Base-by-base conservation (phyloP, 2,888 invertebrate genomes). In the Polia nebulosa region DNA sequence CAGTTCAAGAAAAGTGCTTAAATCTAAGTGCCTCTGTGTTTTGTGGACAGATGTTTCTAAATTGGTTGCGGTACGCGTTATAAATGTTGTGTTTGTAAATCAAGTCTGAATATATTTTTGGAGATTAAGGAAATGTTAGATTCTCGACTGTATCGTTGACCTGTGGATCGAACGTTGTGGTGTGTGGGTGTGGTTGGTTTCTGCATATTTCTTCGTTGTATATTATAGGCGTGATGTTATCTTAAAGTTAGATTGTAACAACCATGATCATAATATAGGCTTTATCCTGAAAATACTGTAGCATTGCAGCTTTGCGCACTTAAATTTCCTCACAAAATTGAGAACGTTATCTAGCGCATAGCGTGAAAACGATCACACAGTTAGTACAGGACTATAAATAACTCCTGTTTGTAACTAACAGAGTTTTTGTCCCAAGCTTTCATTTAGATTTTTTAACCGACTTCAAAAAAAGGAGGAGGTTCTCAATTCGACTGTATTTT, bases 371-470 rank as follows among this genome's bases (percentile, higher is more conserved):
- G 6, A 27, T 51, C n/a, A 15, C 8, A 49, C 17, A 25, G 22
- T 20, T 25, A 25, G 22, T 2, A 1, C 17, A 41, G 39, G 39
- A 41, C 39, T 41, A 17, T 8, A 41, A 8, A 17, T 6, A 39
- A 0, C 39, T 6, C n/a, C 7, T 27, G 39, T 41, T 27, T 41
- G 15, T 41, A 32, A 27, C 17, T 52, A n/a, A 41, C 29, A 36
- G 13, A 25, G 51, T 15, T 39, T 72, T 56, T 51, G 51, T 39
- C 25, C 13, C 17, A 6, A 57, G 15, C 25, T 9, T 41, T 49
- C 15, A 45, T 20, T 11, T 8, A 49, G 17, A 15, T 52, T 55
- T 44, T 68, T 77, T 61, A 57, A 20, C n/a, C n/a, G n/a, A n/a
- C n/a, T n/a, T n/a, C n/a, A n/a, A n/a, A n/a, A n/a, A n/a, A n/a